These are phyloP conservation scores for Dicerorhinus sumatrensis DNA, from an alignment of 2,113 vertebrate species.

Conservation along the genomic window DNA sequence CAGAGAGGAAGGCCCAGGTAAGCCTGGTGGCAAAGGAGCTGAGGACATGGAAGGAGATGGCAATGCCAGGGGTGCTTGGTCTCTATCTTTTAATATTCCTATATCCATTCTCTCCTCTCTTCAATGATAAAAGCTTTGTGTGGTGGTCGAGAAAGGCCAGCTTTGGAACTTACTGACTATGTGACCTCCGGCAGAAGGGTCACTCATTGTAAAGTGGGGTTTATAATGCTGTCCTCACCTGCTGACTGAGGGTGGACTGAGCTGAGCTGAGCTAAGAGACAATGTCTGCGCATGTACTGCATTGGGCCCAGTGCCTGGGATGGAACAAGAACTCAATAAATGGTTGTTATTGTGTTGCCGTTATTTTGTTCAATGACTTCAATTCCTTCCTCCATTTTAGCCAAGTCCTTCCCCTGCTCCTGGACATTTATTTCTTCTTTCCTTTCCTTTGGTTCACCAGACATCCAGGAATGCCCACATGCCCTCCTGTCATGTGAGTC, in stretches of 20 bases:
- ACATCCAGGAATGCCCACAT: neutral
- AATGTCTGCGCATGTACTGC: rapidly evolving
- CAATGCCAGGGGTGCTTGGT: neutral
- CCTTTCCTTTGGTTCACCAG: neutral
- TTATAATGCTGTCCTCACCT: neutral
- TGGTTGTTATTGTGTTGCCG: neutral
- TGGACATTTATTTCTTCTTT: neutral
- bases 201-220: too few species aligned
- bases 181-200: neutral
- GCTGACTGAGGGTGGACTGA: neutral
- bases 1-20: neutral
- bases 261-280: neutral
- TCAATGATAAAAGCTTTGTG: neutral
- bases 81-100: neutral
- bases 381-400: neutral
- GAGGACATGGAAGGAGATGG: neutral
- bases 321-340: neutral
- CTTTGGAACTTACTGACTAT: too few species aligned
- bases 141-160: neutral
- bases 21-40: neutral
- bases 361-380: neutral
- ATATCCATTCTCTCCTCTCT: neutral
- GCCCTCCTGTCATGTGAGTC: neutral
- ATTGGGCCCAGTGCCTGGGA: neutral
- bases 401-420: neutral